A percentile compares a stretch with the other conserved stretches of the same genome.
These are phyloP conservation scores for Catharus minimus DNA, from an alignment of 2,113 vertebrate species.

Conservation along the genomic window DNA sequence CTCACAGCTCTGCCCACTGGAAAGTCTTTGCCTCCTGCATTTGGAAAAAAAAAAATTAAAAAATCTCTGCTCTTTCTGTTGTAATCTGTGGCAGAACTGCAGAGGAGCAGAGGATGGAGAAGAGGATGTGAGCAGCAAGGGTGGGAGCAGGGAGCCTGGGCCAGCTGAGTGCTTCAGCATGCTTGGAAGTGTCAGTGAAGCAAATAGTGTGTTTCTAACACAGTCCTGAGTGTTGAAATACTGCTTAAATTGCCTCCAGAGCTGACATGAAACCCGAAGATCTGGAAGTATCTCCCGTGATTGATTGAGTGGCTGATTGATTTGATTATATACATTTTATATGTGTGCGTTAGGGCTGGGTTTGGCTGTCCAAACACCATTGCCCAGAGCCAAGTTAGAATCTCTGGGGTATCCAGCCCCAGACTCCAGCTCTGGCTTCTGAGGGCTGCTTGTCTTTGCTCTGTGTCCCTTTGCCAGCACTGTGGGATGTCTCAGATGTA, in stretches of 20 bases:
- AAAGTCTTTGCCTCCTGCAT: constrained; percentile 12
- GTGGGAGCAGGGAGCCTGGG: constrained; percentile 7
- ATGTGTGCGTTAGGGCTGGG: neutral
- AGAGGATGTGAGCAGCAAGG: neutral
- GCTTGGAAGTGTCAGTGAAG: constrained; percentile 39
- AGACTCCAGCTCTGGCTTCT: neutral
- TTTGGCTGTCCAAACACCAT: constrained; percentile 45
- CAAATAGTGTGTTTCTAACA: constrained; percentile 25
- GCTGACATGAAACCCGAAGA: constrained; percentile 26
- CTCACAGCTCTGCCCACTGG: neutral
- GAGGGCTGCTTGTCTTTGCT: neutral
- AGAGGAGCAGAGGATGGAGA: neutral
- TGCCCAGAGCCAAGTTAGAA: neutral
- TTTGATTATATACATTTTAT: constrained; percentile 21
- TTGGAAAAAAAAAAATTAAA: neutral
- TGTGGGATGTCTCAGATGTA: constrained; percentile 19
- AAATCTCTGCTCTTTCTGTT: neutral
- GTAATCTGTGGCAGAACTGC: neutral
- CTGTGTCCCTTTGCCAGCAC: neutral
- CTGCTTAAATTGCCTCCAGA: constrained; percentile 47
- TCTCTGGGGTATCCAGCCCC: neutral
- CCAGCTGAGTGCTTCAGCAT: constrained; percentile 37
- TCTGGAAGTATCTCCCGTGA: constrained; percentile 44
- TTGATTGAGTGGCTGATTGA: constrained; percentile 54
- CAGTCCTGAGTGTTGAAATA: constrained; percentile 3